Base-by-base conservation (phyloP, 2,888 invertebrate genomes). In the Tipula vernalis region DNA sequence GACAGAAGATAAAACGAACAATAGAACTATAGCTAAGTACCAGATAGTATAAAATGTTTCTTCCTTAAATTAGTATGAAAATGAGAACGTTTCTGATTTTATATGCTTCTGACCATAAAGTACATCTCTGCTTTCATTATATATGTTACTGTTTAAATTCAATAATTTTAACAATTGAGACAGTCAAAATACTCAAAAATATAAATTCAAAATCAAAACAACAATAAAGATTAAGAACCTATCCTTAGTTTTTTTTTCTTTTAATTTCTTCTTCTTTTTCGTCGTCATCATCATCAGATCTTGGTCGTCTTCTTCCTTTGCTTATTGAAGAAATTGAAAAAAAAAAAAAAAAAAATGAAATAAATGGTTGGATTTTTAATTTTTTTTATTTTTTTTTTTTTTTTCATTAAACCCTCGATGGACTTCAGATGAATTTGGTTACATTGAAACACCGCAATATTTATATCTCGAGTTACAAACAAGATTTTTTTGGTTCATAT, bases 141-240 rank as follows among this genome's bases (percentile, higher is more conserved):
- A 10, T 71, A 71, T 71, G 71, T 71, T 71, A 71, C 71, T 71
- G 28, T 71, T 71, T 10, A 71, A 71, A 71, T 71, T 71, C 71
- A 71, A 71, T 71, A 71, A 71, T 71, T 71, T 71, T 71, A 71
- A 71, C 71, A 71, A 71, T 71, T 71, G 71, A 71, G 71, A 71
- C 71, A 71, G 71, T 71, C 71, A 71, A 71, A 71, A 71, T 71
- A 71, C 28, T 71, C 71, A 71, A 71, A 71, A 28, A 71, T 18
- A 71, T 71, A 71, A 71, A 71, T 71, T 71, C 71, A 71, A 71
- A 71, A 71, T 71, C 71, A 71, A 71, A 71, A 71, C 71, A 71
- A 71, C 71, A 71, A 71, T 71, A 71, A 71, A 71, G 71, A 71
- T 71, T 71, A 71, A 28, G 28, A 28, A 71, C 71, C 71, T 71